Percentiles rank a stretch among this genome's conserved stretches.
phyloP scores from a whole-genome alignment of 2,888 invertebrate genomes.

The Isotomurus palustris region DNA sequence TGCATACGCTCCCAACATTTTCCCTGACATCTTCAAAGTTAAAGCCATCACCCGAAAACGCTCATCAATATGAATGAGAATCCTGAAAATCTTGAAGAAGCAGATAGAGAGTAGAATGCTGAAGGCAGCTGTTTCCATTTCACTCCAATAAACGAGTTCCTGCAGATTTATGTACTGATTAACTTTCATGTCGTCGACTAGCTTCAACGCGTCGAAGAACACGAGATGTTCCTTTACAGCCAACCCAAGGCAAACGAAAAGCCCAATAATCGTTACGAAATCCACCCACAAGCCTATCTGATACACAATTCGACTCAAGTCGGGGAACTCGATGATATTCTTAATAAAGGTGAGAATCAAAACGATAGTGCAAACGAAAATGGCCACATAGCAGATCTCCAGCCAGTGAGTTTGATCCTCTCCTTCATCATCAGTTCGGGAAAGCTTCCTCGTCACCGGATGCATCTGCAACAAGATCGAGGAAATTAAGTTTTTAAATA shows the following conservation, averaged over 20 bases:
- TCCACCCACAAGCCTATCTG: conserved; percentile 34
- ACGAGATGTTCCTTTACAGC: conserved; percentile 1
- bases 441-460: too few relatives aligned
- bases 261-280: conserved; percentile 15
- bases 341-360: background rate
- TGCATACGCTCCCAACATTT: conserved; percentile 13
- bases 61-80: conserved; percentile 25
- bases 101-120: conserved; percentile 23
- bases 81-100: conserved; percentile 27
- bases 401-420: conserved; percentile 8
- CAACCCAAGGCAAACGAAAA: conserved; percentile 8
- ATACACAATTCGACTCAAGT: too few relatives aligned
- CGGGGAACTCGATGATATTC: too few relatives aligned
- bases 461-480: too few relatives aligned
- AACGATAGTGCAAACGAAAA: background rate
- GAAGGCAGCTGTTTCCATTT: conserved; percentile 15
- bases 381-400: background rate
- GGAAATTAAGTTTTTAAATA: background rate
- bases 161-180: conserved; percentile 32
- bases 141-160: conserved; percentile 20
- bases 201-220: background rate
- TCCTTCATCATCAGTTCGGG: conserved; percentile 17
- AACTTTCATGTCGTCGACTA: conserved; percentile 11
- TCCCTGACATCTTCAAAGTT: conserved; percentile 24
- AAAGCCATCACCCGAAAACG: conserved; percentile 26